A percentile compares a stretch with the other conserved stretches of the same genome.
These are phyloP conservation scores for Rhynchomys soricoides DNA, from an alignment of 2,113 vertebrate genomes.

Conservation along the genomic window DNA sequence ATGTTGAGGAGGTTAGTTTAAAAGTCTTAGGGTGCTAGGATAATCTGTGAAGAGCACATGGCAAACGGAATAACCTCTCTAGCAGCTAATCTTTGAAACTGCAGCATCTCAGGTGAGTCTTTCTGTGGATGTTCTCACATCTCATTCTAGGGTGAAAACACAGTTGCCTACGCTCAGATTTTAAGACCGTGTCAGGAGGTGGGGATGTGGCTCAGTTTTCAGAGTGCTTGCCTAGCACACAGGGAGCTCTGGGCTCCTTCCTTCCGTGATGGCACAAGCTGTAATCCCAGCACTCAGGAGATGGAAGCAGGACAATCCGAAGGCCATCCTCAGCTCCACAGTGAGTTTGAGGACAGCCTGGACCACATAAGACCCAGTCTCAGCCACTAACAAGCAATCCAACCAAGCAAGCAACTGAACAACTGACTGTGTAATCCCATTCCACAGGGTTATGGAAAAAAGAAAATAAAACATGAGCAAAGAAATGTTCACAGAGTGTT, in stretches of 20 bases:
- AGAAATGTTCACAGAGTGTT: background rate
- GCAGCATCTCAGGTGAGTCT: background rate
- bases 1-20: background rate
- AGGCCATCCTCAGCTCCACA: background rate
- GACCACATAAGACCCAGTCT: background rate
- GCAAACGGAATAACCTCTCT: constrained; percentile 80
- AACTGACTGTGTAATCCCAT: background rate
- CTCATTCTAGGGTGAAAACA: background rate
- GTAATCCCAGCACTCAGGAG: no score
- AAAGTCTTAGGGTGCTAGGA: background rate
- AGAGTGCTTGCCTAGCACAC: background rate
- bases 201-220: background rate
- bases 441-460: background rate
- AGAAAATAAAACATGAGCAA: background rate
- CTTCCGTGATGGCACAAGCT: no score
- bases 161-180: background rate
- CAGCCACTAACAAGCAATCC: background rate
- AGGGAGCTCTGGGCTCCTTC: background rate
- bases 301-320: background rate
- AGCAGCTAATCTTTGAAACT: constrained; percentile 41
- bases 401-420: background rate
- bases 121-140: background rate
- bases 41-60: constrained; percentile 31
- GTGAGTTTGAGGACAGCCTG: background rate
- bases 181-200: background rate